Evolutionary conservation across 2,888 invertebrate species (phyloP).

Genomic region (Campopleginae sp.): DNA sequence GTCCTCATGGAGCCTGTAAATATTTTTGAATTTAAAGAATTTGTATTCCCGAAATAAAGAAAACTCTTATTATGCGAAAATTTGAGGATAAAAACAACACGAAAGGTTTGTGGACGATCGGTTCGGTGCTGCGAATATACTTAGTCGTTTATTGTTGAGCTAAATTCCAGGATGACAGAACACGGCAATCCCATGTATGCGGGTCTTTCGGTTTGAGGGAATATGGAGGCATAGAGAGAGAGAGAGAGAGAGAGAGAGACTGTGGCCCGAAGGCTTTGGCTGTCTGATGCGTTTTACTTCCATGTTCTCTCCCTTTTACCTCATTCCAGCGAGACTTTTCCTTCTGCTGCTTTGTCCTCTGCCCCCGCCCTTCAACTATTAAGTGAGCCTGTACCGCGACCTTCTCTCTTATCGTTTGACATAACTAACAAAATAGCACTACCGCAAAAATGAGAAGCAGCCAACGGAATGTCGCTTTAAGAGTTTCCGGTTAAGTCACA

Average conservation of each 20-base stretch:
- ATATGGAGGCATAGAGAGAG: slow-evolving; percentile 11
- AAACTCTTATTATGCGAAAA: slow-evolving; percentile 47
- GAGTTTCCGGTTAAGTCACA: slow-evolving; percentile 27
- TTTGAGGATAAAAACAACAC: slow-evolving; percentile 10
- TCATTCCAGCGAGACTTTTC: slow-evolving; percentile 45
- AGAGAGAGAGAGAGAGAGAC: too few species aligned
- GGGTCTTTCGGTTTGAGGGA: slow-evolving; percentile 60
- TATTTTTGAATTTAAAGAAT: background rate
- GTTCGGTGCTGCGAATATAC: slow-evolving; percentile 41
- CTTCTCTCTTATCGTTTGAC: slow-evolving; percentile 33
- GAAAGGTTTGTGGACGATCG: slow-evolving; percentile 20
- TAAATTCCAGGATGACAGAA: slow-evolving; percentile 56
- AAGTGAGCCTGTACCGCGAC: slow-evolving; percentile 21
- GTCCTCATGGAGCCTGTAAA: background rate
- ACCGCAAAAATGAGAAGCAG: slow-evolving; percentile 55
- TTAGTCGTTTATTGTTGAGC: slow-evolving; percentile 62
- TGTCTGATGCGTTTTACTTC: slow-evolving; percentile 51
- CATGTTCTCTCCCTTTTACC: slow-evolving; percentile 35
- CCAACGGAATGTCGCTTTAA: slow-evolving; percentile 51
- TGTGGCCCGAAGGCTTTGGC: slow-evolving; percentile 31
- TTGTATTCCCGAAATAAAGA: background rate
- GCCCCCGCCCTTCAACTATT: slow-evolving; percentile 13
- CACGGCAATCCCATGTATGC: slow-evolving; percentile 54
- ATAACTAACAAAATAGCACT: slow-evolving; percentile 56
- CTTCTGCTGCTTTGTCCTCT: slow-evolving; percentile 20